Conservation (phyloP, 2,888 invertebrate species). For the Athripsodes cinereus region DNA sequence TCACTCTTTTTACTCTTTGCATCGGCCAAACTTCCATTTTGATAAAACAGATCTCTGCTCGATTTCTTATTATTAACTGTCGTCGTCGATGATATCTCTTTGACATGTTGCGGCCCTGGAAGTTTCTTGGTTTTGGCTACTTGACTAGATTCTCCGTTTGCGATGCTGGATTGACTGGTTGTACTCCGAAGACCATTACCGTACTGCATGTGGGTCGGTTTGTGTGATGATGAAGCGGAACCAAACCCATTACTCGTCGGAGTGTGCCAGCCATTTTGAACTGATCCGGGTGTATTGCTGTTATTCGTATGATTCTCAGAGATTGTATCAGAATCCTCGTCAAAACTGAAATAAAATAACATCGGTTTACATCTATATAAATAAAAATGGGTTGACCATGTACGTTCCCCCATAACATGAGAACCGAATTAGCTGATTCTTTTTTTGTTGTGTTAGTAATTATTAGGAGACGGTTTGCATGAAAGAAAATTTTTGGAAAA, state of each 20-base stretch:
- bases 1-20: constrained; percentile 17
- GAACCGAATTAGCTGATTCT: no score
- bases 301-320: constrained; percentile 53
- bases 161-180: constrained; percentile 34
- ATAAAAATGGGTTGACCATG: no score
- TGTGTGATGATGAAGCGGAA: constrained; percentile 16
- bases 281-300: constrained; percentile 48
- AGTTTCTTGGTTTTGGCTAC: constrained; percentile 32
- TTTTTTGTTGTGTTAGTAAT: no score
- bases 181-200: constrained; percentile 19
- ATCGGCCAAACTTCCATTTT: constrained; percentile 17
- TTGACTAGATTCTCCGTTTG: constrained; percentile 45
- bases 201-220: constrained; percentile 18
- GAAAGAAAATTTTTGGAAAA: no score
- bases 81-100: constrained; percentile 19
- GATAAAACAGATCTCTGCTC: constrained; percentile 14
- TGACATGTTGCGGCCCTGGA: constrained; percentile 27
- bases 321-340: constrained; percentile 54
- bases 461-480: no score
- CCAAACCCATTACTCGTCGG: constrained; percentile 35
- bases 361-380: no score
- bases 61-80: constrained; percentile 18
- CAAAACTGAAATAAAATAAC: constrained; percentile 36
- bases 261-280: constrained; percentile 53
- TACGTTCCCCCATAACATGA: no score